Evolutionary conservation across 2,113 vertebrate species (phyloP).

Genomic region (Cynopterus brachyotis): DNA sequence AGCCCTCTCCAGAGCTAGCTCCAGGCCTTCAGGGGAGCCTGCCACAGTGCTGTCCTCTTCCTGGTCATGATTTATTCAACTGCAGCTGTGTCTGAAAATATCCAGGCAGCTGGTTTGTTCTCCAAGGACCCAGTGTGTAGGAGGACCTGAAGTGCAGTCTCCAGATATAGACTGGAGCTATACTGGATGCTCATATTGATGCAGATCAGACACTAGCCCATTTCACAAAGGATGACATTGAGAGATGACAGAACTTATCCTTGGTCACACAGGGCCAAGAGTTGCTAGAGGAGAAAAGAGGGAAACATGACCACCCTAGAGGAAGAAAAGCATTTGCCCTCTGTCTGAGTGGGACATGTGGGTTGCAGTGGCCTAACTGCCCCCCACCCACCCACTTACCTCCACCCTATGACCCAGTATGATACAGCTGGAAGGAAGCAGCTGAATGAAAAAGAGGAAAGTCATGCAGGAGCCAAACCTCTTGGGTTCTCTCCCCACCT

Average conservation of each 20-base stretch:
- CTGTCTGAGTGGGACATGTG: background rate
- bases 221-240: background rate
- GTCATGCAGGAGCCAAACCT: background rate
- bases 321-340: background rate
- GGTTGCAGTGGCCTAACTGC: no score
- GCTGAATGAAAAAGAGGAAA: background rate
- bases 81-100: slow-evolving; percentile 59
- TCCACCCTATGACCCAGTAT: background rate
- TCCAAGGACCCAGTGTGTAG: background rate
- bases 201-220: background rate
- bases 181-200: fast-evolving
- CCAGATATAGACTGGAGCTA: background rate
- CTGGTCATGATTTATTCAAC: slow-evolving; percentile 65
- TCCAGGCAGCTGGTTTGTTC: background rate
- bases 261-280: background rate
- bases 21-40: background rate
- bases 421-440: background rate
- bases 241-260: background rate
- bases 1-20: background rate
- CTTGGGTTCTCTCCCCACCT: background rate
- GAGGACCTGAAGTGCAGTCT: background rate
- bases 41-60: background rate
- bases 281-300: background rate
- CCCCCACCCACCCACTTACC: no score
- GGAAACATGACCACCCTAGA: no score